Evolutionary conservation across 1,140 invertebrate species (phyloP), one percentile per base, ranked within the genome.

Genomic region (Microplitis mediator): DNA sequence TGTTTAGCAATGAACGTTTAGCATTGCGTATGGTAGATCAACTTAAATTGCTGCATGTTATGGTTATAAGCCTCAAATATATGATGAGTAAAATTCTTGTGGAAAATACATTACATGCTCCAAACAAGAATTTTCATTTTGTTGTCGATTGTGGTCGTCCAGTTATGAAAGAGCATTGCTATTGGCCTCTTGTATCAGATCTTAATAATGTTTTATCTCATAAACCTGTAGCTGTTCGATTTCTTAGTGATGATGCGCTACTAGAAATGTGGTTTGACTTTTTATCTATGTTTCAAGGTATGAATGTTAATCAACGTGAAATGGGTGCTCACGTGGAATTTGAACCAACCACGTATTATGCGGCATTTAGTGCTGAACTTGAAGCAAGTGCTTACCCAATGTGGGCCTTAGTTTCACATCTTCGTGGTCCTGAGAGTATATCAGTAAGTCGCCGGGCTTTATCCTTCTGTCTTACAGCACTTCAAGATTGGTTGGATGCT

Each of bases 121-220:
- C 91, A 36, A 89, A 90, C 14, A 91, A 92, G 77, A 97, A 96
- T 85, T 93, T 92, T 77, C 95, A 97, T 82, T 91, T 90, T 78
- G 96, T 98, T n/a, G 97, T 98, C 4, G 96, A 98, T 81, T 98
- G 97, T 84, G 93, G 91, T 11, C 90, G 93, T 74, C 90, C 93
- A 75, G 94, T 98, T 4, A 98, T 99, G 95, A 97, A 96, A 85
- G 95, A 98, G 80, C 97, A 99, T 86, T 98, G 96, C 87, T 99
- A 98, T 87, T 99, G 97, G 97, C 97, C 97, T 9, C 88, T 98
- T 3, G 95, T 99, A 50, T 98, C 96, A 0, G 97, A 99, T 89
- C 91, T 99, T 50, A 98, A 98, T 82, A 99, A 98, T 86, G 94
- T 99, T n/a, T 88, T 99, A 1, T 96, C 95, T 0, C 97, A 99